phyloP scores from a whole-genome alignment of 2,888 invertebrate genomes.

The Apotomis betuletana region DNA sequence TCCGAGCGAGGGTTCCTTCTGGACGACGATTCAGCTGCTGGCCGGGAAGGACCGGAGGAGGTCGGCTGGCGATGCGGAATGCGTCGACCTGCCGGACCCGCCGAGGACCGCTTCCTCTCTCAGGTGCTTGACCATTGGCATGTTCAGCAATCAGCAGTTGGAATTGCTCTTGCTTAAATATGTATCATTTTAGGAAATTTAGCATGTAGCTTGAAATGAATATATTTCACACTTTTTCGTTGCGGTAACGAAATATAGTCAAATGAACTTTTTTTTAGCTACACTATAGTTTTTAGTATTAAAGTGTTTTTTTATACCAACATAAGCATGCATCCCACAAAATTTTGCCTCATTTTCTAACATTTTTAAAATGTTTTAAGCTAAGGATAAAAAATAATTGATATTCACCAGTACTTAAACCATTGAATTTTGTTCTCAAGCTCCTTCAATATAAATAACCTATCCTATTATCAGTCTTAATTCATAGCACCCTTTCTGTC shows the following conservation, averaged over 20 bases:
- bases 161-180: neutral
- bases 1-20: conserved; percentile 79
- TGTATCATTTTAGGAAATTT: neutral
- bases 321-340: no score
- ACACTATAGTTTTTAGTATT: no score
- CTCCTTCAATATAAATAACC: no score
- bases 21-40: conserved; percentile 86
- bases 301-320: no score
- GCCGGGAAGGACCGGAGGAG: conserved; percentile 80
- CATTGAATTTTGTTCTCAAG: no score
- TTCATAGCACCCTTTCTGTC: neutral
- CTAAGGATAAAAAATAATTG: no score
- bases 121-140: conserved; percentile 59
- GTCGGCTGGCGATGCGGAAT: conserved; percentile 73
- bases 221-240: neutral
- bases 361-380: no score
- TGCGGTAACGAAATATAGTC: neutral
- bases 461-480: neutral
- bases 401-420: no score
- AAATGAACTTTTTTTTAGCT: neutral
- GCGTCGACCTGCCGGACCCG: conserved; percentile 55
- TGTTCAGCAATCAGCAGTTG: neutral
- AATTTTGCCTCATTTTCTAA: no score
- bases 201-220: neutral
- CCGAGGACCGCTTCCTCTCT: conserved; percentile 64